A percentile compares a stretch with the other conserved stretches of the same genome.
Conservation (phyloP, 2,888 invertebrate species). For the Gastracanthus pulcherrimus region DNA sequence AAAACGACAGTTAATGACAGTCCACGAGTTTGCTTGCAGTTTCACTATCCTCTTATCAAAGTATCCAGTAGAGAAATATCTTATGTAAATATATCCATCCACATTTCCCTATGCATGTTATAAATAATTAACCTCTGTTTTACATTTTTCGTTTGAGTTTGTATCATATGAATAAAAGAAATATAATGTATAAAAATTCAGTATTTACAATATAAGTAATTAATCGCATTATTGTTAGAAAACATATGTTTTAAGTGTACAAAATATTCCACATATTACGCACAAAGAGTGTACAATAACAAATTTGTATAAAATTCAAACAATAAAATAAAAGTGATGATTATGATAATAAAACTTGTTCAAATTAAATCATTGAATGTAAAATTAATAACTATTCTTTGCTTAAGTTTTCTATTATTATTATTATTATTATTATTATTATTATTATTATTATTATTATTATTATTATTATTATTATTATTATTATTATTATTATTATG, state of each 20-base stretch:
- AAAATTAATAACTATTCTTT: too few relatives aligned
- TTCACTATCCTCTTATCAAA: slow-evolving; percentile 4
- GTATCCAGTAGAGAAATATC: neutral
- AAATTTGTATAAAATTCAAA: too few relatives aligned
- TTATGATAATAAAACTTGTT: too few relatives aligned
- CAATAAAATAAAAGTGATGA: too few relatives aligned
- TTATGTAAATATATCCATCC: slow-evolving; percentile 18
- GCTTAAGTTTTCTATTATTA: too few relatives aligned
- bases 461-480: too few relatives aligned
- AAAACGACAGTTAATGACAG: slow-evolving; percentile 14
- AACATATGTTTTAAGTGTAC: neutral
- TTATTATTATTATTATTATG: too few relatives aligned
- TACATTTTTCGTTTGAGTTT: slow-evolving; percentile 6
- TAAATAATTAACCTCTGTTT: slow-evolving; percentile 43
- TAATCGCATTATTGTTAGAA: neutral
- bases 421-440: too few relatives aligned
- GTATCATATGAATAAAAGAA: slow-evolving; percentile 11
- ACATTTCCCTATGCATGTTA: slow-evolving; percentile 12
- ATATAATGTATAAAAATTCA: neutral
- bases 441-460: too few relatives aligned
- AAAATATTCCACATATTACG: too few relatives aligned
- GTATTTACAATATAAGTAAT: neutral
- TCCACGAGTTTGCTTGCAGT: neutral
- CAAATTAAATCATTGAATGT: too few relatives aligned
- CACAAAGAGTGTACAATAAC: too few relatives aligned